These are phyloP conservation scores for Belgica antarctica DNA, from an alignment of 2,888 invertebrate species.

Conservation along the genomic window DNA sequence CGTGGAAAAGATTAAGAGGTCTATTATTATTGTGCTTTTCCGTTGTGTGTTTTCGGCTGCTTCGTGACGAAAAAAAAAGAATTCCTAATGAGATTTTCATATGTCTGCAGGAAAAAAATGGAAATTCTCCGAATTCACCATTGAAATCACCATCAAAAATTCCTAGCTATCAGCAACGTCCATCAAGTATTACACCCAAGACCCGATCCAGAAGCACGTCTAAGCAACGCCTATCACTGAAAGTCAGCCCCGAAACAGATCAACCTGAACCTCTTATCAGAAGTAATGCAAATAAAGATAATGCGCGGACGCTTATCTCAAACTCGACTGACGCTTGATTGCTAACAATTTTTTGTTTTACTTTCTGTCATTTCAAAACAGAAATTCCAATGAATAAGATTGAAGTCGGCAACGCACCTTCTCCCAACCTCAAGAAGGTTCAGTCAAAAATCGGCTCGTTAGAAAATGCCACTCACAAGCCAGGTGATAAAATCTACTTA, in stretches of 20 bases:
- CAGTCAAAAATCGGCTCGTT: constrained; percentile 89
- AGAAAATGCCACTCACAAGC: constrained; percentile 84
- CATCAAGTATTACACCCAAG: constrained; percentile 56
- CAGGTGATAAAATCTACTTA: no score
- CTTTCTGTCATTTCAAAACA: constrained; percentile 52
- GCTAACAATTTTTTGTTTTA: constrained; percentile 27
- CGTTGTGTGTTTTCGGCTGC: no score
- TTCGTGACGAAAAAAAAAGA: constrained; percentile 18
- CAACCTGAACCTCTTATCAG: constrained; percentile 66
- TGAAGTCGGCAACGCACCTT: constrained; percentile 87
- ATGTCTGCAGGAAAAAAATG: constrained; percentile 64
- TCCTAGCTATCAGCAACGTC: constrained; percentile 54
- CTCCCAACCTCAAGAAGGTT: constrained; percentile 88
- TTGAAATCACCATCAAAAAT: constrained; percentile 66
- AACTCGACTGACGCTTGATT: no score
- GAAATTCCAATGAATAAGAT: constrained; percentile 90
- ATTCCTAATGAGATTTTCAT: background rate
- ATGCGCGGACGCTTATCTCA: no score
- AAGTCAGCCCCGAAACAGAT: constrained; percentile 64
- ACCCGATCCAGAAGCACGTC: constrained; percentile 54
- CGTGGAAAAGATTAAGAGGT: background rate
- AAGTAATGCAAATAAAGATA: constrained; percentile 61
- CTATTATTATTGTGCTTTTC: no score
- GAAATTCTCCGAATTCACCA: constrained; percentile 66
- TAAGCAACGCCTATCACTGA: constrained; percentile 56